Evolutionary conservation across 2,113 vertebrate genomes (phyloP), one percentile per base, ranked within the genome.

Genomic region (Pseudorasbora parva): DNA sequence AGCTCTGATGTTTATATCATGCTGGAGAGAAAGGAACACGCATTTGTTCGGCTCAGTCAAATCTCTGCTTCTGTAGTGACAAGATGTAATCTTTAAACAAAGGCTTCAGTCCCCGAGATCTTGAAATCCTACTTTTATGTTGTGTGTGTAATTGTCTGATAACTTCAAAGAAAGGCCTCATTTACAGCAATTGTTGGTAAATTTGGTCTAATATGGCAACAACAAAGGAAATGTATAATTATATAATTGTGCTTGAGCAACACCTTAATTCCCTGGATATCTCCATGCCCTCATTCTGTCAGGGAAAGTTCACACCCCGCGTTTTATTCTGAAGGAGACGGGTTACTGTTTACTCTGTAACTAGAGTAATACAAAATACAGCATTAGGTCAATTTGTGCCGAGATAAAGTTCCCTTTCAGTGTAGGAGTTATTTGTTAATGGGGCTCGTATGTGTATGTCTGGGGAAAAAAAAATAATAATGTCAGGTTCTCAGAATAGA

Each of bases 241-340:
- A 89, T 90, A 86, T 89, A 90, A 92, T 89, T 89, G 82, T 73
- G 82, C 80, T 60, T 83, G 79, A 90, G 83, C 78, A 89, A 89
- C 89, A 86, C 86, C 86, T 87, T 23, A 84, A 89, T 87, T 86
- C 78, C 85, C 84, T 64, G 71, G 82, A 62, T 82, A 77, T 47
- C 80, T 25, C 33, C 81, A 33, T 84, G 81, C 81, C 87, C 88
- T 86, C 91, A 89, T 93, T 92, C 91, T 92, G 88, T 92, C 90
- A 90, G 73, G 78, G 57, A 84, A 68, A 77, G 85, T 87, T 79
- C 80, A 85, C 80, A 89, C 85, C 77, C 75, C 33, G 23, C 79
- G 30, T 78, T 86, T 86, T 84, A 62, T 81, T 82, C 78, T 49
- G 49, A 84, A 82, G 74, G 82, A 86, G 62, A 86, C 73, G 71